A percentile compares a stretch with the other conserved stretches of the same genome.
Conservation (phyloP, 2,888 invertebrate genomes). For the Dynastes maya region DNA sequence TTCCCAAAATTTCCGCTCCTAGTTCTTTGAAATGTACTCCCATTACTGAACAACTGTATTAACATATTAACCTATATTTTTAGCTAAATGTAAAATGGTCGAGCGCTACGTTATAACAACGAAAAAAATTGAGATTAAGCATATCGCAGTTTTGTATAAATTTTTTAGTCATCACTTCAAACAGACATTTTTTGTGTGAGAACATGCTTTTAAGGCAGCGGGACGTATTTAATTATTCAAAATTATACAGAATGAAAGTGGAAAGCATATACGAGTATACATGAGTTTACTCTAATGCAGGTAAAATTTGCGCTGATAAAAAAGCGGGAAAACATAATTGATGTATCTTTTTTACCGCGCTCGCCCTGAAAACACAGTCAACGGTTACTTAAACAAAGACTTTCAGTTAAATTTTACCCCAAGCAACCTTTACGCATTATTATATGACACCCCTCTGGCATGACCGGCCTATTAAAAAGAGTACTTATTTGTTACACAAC, state of each 20-base stretch:
- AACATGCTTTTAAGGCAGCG: slow-evolving; percentile 15
- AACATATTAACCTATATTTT: neutral
- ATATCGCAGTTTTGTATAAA: neutral
- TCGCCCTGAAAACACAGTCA: slow-evolving; percentile 27
- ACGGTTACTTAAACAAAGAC: slow-evolving; percentile 50
- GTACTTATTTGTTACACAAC: slow-evolving; percentile 31
- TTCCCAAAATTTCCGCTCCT: too few relatives aligned
- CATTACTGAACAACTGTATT: too few relatives aligned
- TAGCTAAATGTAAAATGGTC: neutral
- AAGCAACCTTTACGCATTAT: slow-evolving; percentile 44
- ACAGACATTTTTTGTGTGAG: neutral
- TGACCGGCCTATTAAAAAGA: slow-evolving; percentile 39
- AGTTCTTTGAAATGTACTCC: too few relatives aligned
- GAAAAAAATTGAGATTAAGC: neutral
- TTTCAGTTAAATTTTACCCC: slow-evolving; percentile 50
- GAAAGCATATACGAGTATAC: slow-evolving; percentile 21
- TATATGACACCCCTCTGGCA: slow-evolving; percentile 46
- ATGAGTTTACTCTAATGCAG: slow-evolving; percentile 24
- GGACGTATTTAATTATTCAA: slow-evolving; percentile 26
- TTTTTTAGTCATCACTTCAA: slow-evolving; percentile 10
- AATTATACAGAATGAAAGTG: slow-evolving; percentile 21
- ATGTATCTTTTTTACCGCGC: slow-evolving; percentile 32
- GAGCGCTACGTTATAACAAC: neutral
- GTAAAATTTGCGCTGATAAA: slow-evolving; percentile 24
- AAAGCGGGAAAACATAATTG: slow-evolving; percentile 21